phyloP scores from a whole-genome alignment of 2,113 vertebrate genomes.

The Paedocypris sp. region DNA sequence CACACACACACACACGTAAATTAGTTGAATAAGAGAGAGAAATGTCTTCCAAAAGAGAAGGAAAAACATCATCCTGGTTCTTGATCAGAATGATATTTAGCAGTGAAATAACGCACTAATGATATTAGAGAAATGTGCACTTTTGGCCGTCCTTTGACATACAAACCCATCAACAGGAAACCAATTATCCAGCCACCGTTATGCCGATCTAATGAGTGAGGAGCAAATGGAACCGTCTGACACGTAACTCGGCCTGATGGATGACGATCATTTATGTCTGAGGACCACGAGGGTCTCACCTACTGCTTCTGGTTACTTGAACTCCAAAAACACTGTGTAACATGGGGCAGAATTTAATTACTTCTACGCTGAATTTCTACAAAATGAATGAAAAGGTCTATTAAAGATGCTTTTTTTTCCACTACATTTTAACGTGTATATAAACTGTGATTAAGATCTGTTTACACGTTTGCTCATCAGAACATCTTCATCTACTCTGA shows the following conservation, averaged over 20 bases:
- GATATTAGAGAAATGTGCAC: not conserved
- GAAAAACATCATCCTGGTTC: too few relatives aligned
- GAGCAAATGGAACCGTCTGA: conserved; percentile 1
- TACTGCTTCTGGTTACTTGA: conserved; percentile 4
- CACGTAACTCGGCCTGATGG: conserved; percentile 3
- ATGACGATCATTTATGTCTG: conserved; percentile 16
- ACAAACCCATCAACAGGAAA: conserved; percentile 12
- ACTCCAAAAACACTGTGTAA: conserved; percentile 1
- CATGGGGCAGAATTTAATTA: not conserved
- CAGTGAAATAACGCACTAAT: not conserved
- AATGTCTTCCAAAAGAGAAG: too few relatives aligned
- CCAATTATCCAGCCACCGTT: not conserved
- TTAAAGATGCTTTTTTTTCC: not conserved
- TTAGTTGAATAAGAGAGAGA: too few relatives aligned
- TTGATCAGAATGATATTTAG: too few relatives aligned
- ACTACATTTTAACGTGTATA: too few relatives aligned
- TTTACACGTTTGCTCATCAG: too few relatives aligned
- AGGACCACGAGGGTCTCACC: not conserved
- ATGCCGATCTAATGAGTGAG: not conserved
- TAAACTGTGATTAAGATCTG: too few relatives aligned
- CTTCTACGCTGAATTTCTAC: too few relatives aligned
- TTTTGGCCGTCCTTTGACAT: conserved; percentile 2
- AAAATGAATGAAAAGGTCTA: conserved; percentile 1
- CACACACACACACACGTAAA: too few relatives aligned
- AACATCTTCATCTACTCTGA: too few relatives aligned